Evolutionary conservation across 2,113 vertebrate genomes (phyloP).

Genomic region (Columba livia): DNA sequence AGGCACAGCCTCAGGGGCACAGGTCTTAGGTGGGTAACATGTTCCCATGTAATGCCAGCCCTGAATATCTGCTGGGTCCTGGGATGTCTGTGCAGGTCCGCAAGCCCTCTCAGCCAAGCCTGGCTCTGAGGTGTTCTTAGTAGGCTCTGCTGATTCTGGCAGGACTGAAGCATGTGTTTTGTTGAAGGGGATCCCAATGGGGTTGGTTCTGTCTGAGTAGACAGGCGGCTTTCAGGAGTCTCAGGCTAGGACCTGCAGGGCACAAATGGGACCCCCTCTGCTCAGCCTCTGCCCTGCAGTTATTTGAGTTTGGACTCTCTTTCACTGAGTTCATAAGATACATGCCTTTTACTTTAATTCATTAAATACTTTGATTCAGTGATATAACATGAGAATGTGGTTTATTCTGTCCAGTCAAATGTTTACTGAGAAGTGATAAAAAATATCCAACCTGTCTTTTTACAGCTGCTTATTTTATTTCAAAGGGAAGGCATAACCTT

Average conservation of each 20-base stretch:
- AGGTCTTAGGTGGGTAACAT: fast-evolving
- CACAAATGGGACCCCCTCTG: not conserved
- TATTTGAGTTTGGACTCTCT: not conserved
- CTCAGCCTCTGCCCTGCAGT: not conserved
- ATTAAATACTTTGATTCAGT: not conserved
- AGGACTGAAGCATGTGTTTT: not conserved
- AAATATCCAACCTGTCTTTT: not conserved
- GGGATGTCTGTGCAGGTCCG: fast-evolving
- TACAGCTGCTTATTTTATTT: constrained; percentile 3
- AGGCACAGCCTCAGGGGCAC: not conserved
- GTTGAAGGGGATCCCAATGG: not conserved
- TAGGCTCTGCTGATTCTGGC: fast-evolving
- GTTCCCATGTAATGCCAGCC: not conserved
- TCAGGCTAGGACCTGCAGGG: not conserved
- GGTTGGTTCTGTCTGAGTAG: not conserved
- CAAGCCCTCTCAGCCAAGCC: not conserved
- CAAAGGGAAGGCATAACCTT: constrained; percentile 3
- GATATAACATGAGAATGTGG: not conserved
- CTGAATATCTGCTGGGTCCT: too few relatives aligned
- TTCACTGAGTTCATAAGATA: not conserved
- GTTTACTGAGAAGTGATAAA: not conserved
- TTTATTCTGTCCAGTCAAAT: not conserved
- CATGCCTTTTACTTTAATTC: not conserved
- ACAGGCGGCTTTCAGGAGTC: not conserved
- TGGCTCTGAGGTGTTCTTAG: not conserved